These are phyloP conservation scores for Sterrhoptilus dennistouni DNA, from an alignment of 2,113 vertebrate species.

Conservation along the genomic window DNA sequence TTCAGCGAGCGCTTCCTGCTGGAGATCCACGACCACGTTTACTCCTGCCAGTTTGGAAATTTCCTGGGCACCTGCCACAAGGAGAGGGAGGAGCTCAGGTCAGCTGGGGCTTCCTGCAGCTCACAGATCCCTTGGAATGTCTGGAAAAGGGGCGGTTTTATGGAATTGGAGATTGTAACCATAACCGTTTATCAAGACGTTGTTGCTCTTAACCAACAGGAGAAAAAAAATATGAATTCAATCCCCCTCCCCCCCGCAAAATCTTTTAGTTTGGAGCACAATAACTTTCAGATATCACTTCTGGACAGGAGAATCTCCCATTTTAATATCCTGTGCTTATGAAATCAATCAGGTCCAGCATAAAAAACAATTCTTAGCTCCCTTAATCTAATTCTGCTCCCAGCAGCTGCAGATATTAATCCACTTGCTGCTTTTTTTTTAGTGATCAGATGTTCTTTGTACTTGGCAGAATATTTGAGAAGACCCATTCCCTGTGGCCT, in stretches of 20 bases:
- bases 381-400: background rate
- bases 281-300: background rate
- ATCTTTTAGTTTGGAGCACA: background rate
- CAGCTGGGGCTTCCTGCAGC: background rate
- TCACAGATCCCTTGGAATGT: background rate
- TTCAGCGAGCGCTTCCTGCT: conserved; percentile 80
- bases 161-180: background rate
- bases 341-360: background rate
- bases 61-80: conserved; percentile 85
- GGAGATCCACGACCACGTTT: conserved; percentile 81
- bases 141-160: background rate
- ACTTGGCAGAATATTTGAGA: conserved; percentile 76
- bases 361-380: background rate
- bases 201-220: fast-evolving
- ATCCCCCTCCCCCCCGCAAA: background rate
- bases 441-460: conserved; percentile 21
- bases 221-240: too few species aligned
- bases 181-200: fast-evolving
- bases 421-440: background rate
- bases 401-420: background rate
- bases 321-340: background rate
- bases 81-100: conserved; percentile 79
- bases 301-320: background rate
- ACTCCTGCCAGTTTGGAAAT: conserved; percentile 85
- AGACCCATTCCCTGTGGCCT: conserved; percentile 82